Percentiles rank a stretch among this genome's conserved stretches.
These are phyloP conservation scores for Condylura cristata DNA, from an alignment of 2,113 vertebrate species.

Conservation along the genomic window DNA sequence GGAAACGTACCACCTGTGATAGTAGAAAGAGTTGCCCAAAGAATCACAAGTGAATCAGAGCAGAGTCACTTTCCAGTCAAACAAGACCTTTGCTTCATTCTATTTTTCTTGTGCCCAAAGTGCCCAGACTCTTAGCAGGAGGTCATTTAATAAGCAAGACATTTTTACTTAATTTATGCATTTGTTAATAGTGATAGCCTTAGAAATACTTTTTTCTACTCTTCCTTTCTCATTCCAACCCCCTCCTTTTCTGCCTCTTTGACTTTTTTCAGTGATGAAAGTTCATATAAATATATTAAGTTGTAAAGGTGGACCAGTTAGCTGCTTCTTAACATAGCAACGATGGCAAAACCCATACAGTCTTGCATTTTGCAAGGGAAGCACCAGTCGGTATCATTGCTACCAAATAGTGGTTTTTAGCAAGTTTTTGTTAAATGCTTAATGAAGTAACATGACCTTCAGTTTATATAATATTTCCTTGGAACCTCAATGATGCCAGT, in stretches of 20 bases:
- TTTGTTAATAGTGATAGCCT: background rate
- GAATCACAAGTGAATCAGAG: background rate
- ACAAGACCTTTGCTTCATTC: background rate
- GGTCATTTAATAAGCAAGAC: background rate
- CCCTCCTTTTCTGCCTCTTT: background rate
- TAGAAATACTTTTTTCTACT: background rate
- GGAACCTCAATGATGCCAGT: background rate
- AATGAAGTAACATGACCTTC: background rate
- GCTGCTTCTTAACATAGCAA: background rate
- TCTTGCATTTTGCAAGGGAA: background rate
- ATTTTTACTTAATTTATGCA: background rate
- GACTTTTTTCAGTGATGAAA: background rate
- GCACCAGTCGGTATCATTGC: background rate
- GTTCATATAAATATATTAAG: background rate
- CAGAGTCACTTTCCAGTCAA: background rate
- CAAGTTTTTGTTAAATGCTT: slow-evolving; percentile 15
- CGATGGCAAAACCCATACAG: background rate
- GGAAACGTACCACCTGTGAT: background rate
- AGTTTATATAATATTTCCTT: background rate
- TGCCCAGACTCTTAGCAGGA: background rate
- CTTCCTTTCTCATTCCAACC: background rate
- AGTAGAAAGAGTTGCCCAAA: background rate
- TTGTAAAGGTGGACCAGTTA: background rate
- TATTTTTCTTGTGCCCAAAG: background rate
- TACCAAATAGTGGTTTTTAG: background rate